A percentile compares a stretch with the other conserved stretches of the same genome.
phyloP scores from a whole-genome alignment of 2,888 invertebrate genomes.

The Meliscaeva auricollis region DNA sequence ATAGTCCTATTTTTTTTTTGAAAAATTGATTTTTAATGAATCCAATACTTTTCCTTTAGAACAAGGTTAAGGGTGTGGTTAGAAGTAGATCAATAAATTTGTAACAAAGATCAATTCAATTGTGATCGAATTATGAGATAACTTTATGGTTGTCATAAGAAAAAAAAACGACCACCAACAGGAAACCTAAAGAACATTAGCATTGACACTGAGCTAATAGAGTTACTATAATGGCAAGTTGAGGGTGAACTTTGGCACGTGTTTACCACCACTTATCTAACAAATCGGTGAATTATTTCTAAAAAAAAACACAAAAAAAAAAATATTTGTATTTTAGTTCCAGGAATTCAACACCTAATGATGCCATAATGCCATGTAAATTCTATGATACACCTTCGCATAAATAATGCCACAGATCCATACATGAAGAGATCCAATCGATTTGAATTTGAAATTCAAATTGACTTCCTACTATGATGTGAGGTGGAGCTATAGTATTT shows the following conservation, averaged over 20 bases:
- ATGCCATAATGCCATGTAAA: constrained; percentile 70
- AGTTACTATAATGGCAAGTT: background rate
- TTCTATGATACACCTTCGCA: constrained; percentile 50
- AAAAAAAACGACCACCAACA: background rate
- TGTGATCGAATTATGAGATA: background rate
- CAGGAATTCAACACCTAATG: constrained; percentile 66
- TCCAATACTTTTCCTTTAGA: background rate
- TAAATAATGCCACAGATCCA: constrained; percentile 43
- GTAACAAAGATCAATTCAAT: constrained; percentile 17
- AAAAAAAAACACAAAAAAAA: background rate
- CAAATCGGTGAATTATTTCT: background rate
- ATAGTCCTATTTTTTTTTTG: too few relatives aligned
- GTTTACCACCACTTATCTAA: constrained; percentile 5
- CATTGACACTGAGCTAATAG: constrained; percentile 49
- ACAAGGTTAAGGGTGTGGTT: background rate
- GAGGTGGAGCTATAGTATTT: background rate
- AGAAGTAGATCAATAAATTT: background rate
- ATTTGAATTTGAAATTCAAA: constrained; percentile 69
- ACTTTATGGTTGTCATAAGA: constrained; percentile 16
- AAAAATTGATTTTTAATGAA: background rate
- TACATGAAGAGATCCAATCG: constrained; percentile 23
- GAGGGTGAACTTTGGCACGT: constrained; percentile 18
- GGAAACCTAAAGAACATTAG: constrained; percentile 45
- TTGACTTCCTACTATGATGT: constrained; percentile 63
- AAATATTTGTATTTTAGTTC: constrained; percentile 18